Base-by-base conservation (phyloP, 2,113 vertebrate species). In the Psephotus haematonotus region DNA sequence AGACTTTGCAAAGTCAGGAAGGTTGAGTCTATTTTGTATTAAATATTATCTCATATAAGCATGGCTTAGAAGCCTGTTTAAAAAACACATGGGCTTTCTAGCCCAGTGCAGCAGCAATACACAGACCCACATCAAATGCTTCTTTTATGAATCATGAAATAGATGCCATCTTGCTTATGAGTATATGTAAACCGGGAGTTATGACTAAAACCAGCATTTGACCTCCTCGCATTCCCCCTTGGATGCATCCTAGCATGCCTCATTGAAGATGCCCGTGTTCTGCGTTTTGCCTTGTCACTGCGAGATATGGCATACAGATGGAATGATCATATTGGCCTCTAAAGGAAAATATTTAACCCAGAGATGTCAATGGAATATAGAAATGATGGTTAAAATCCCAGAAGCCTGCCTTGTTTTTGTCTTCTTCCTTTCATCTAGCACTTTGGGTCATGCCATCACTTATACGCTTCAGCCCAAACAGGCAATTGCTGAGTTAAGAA, bases 401-500 rank as follows among this genome's bases (percentile, higher is more conserved):
- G 96, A 97, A 97, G 96, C 94, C 90, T 96, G 91, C 69, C 93
- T 91, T 97, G 97, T 92, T 97, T 97, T 97, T 95, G 94, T 97
- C 97, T 97, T 93, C 49, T 94, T 41, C 93, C 97, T 97, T 97
- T 98, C 97, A 98, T 98, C 97, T 97, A 80, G 83, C 92, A 92
- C 96, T 96, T 94, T 91, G 92, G 97, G 97, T 97, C 97, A 97
- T 82, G 97, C 95, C 97, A 97, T 97, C 97, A 97, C 97, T 98
- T 97, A 97, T 57, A 69, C 4, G 91, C 96, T 95, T 96, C 96
- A 94, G 94, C 95, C 96, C 93, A 95, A 97, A 97, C 94, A 97
- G 96, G 97, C 96, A 96, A 94, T 96, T 93, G 65, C 91, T 92
- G 97, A 97, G 97, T 97, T 97, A 97, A 97, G 97, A 97, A 97